A percentile compares a stretch with the other conserved stretches of the same genome.
Evolutionary conservation across 2,888 invertebrate genomes (phyloP).

Genomic region (Cacoxenus indagator): DNA sequence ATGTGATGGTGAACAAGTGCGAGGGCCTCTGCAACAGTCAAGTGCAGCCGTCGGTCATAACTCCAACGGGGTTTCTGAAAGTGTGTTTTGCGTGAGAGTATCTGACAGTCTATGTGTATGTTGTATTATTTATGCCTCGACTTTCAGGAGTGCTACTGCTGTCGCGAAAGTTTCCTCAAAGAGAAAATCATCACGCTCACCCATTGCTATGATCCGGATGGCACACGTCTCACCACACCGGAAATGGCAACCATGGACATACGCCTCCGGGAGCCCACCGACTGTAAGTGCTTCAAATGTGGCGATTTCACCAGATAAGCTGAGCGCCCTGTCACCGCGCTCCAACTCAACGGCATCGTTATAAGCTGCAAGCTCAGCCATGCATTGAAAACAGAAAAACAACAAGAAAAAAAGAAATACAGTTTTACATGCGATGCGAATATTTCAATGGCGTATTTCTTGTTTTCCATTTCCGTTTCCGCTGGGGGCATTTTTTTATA

Average conservation of each 20-base stretch:
- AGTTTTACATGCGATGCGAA: not conserved
- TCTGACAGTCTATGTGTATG: not conserved
- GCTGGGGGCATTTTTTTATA: not conserved
- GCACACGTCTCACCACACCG: slow-evolving; percentile 79
- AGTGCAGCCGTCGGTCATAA: slow-evolving; percentile 90
- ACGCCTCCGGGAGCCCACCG: slow-evolving; percentile 86
- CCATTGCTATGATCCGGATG: slow-evolving; percentile 92
- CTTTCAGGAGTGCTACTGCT: slow-evolving; percentile 89
- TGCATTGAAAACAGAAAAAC: not conserved
- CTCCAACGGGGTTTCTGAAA: slow-evolving; percentile 90
- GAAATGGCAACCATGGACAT: slow-evolving; percentile 84
- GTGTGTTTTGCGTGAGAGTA: slow-evolving; percentile 44
- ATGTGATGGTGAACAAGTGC: slow-evolving; percentile 91
- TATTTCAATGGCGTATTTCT: not conserved
- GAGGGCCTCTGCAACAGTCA: slow-evolving; percentile 94
- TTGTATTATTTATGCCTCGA: not conserved
- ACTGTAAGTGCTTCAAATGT: slow-evolving; percentile 92
- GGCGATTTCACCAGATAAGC: slow-evolving; percentile 84
- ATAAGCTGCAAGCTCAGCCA: not conserved
- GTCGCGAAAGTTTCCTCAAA: slow-evolving; percentile 87
- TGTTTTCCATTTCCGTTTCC: slow-evolving; percentile 2
- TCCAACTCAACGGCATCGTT: not conserved
- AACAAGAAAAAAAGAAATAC: not conserved
- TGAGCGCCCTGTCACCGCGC: not conserved
- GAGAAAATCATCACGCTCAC: slow-evolving; percentile 84